Percentiles rank a stretch among this genome's conserved stretches.
Evolutionary conservation across 2,888 invertebrate genomes (phyloP).

Genomic region (Ichneumoninae sp.): DNA sequence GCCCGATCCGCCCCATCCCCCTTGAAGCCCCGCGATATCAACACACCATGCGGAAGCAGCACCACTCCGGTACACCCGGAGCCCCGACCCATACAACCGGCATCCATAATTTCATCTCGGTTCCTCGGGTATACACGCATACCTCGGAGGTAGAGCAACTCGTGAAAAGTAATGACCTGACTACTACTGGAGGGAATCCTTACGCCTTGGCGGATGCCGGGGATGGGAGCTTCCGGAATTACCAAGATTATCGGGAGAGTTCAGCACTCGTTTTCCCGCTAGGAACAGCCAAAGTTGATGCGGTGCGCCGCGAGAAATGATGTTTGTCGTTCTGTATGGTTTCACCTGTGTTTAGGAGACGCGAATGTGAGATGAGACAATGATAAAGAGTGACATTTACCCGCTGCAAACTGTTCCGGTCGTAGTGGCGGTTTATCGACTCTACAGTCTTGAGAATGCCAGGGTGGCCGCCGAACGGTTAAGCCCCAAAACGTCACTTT

Average conservation of each 20-base stretch:
- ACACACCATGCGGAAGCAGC: constrained; percentile 34
- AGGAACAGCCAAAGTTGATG: background rate
- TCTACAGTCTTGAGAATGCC: no score
- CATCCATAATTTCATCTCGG: constrained; percentile 67
- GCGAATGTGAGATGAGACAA: background rate
- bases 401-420: no score
- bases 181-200: background rate
- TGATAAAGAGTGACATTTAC: no score
- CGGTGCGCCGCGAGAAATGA: background rate
- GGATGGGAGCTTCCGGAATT: constrained; percentile 13
- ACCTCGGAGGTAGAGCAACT: constrained; percentile 16
- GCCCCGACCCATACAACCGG: constrained; percentile 27
- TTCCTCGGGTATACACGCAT: constrained; percentile 50
- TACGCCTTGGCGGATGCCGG: background rate
- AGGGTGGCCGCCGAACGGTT: no score
- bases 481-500: no score
- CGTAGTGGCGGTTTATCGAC: no score
- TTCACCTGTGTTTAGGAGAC: background rate
- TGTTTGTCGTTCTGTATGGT: background rate
- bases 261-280: background rate
- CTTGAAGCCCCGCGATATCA: constrained; percentile 52
- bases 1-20: constrained; percentile 65
- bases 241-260: constrained; percentile 18
- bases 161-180: constrained; percentile 9
- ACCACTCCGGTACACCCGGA: constrained; percentile 37